Conservation (phyloP, 2,113 vertebrate genomes). For the Channa argus region DNA sequence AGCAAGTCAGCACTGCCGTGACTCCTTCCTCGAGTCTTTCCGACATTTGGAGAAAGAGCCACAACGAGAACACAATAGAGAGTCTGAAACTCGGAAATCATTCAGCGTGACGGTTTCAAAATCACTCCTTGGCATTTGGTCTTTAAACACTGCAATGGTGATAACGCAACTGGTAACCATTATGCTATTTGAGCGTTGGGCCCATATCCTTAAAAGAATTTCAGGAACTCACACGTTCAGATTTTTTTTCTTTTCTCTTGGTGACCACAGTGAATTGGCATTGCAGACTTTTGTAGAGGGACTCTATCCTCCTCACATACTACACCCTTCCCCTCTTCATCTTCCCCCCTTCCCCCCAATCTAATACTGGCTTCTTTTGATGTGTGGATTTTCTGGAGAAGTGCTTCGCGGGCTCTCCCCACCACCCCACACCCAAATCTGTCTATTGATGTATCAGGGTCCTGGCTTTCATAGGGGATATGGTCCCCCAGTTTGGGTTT, state of each 20-base stretch:
- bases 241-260: constrained; percentile 46
- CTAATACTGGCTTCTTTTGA: constrained; percentile 75
- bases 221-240: constrained; percentile 54
- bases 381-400: constrained; percentile 79
- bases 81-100: constrained; percentile 24
- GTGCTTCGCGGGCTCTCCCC: constrained; percentile 60
- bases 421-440: constrained; percentile 70
- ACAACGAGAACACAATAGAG: constrained; percentile 43
- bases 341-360: constrained; percentile 12
- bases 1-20: constrained; percentile 7
- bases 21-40: constrained; percentile 4
- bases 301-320: constrained; percentile 52
- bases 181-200: constrained; percentile 51
- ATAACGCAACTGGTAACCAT: constrained; percentile 68
- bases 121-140: constrained; percentile 37
- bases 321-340: constrained; percentile 8
- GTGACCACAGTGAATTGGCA: constrained; percentile 68
- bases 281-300: constrained; percentile 61
- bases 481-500: constrained; percentile 58
- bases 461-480: constrained; percentile 68
- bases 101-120: constrained; percentile 30
- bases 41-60: constrained; percentile 29
- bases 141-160: constrained; percentile 43
- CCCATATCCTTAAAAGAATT: constrained; percentile 61
- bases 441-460: constrained; percentile 75